A percentile compares a stretch with the other conserved stretches of the same genome.
These are phyloP conservation scores for Fringilla coelebs DNA, from an alignment of 2,797 vertebrate genomes.

Conservation along the genomic window DNA sequence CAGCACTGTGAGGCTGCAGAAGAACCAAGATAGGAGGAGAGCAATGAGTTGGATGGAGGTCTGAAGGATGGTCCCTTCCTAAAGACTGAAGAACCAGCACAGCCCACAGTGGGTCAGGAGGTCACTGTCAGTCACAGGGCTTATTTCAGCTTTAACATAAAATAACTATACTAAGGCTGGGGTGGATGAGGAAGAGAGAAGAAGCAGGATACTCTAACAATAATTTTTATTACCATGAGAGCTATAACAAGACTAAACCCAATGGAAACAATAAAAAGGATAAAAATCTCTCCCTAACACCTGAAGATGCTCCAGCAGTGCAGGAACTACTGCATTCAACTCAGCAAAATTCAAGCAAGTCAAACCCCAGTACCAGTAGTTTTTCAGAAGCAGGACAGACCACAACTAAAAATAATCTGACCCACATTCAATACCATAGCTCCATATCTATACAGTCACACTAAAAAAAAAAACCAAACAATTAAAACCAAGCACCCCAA, in stretches of 20 bases:
- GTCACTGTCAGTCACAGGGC: neutral
- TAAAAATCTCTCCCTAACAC: neutral
- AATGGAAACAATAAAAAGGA: neutral
- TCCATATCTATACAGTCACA: neutral
- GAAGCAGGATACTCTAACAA: neutral
- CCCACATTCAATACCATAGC: neutral
- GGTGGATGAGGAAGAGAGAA: neutral
- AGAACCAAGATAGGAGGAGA: neutral
- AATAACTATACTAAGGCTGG: neutral
- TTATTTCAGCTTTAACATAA: neutral
- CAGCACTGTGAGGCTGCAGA: neutral
- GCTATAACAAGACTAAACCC: neutral
- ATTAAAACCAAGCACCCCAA: neutral
- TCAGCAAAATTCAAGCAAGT: neutral
- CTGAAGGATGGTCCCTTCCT: neutral
- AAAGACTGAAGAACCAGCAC: neutral
- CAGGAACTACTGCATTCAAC: neutral
- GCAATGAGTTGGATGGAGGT: rapidly evolving
- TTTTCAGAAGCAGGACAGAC: neutral
- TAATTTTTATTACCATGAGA: neutral
- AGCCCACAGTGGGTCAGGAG: neutral
- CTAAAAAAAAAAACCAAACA: neutral
- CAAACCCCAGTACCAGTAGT: neutral
- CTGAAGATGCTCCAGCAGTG: neutral
- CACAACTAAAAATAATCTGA: neutral